Percentiles rank a stretch among this genome's conserved stretches.
These are phyloP conservation scores for Pristionchus entomophagus DNA, from an alignment of 2,888 invertebrate genomes.

Conservation along the genomic window DNA sequence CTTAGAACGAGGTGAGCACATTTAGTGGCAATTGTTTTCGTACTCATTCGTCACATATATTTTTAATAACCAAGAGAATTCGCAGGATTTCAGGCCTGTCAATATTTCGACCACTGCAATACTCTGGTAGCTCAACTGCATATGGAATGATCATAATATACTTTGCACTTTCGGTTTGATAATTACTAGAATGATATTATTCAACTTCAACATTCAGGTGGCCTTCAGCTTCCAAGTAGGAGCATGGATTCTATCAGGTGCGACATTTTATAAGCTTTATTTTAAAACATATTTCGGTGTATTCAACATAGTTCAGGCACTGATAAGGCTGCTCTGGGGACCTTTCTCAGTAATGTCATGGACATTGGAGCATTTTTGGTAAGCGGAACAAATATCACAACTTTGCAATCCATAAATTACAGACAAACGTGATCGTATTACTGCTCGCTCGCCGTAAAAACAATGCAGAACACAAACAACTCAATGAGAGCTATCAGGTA, in stretches of 20 bases:
- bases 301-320: neutral
- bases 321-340: neutral
- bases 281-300: no score
- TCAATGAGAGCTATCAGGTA: conserved; percentile 3
- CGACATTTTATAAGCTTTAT: neutral
- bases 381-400: no score
- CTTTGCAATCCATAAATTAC: no score
- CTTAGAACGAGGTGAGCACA: neutral
- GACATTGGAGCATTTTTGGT: neutral
- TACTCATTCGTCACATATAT: no score
- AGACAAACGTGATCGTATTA: neutral
- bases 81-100: neutral
- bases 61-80: neutral
- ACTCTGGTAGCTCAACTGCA: neutral
- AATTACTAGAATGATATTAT: no score
- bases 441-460: neutral
- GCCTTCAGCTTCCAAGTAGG: neutral
- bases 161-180: neutral
- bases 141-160: neutral
- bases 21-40: neutral
- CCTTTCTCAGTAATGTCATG: neutral
- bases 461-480: neutral
- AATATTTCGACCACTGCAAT: neutral
- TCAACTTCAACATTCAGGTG: neutral
- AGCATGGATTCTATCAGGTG: neutral